Conservation (phyloP, 2,113 vertebrate species). For the Cyanistes caeruleus region DNA sequence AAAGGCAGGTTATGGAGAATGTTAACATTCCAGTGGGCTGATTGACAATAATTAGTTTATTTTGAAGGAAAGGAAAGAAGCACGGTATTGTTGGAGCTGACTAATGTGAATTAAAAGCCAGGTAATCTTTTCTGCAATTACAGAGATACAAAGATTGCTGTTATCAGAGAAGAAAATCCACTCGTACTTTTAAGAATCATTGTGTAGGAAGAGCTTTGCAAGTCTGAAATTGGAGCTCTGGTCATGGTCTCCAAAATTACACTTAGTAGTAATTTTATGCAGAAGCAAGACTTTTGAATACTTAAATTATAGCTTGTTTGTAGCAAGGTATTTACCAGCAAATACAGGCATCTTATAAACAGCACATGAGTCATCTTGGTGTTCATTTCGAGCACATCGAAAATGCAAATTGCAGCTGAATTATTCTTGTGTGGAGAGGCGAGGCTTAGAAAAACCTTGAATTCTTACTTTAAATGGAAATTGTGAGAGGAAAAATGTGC, state of each 20-base stretch:
- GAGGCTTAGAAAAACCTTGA: constrained; percentile 30
- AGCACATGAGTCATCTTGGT: constrained; percentile 49
- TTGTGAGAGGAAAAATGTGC: neutral
- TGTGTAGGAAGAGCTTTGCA: constrained; percentile 52
- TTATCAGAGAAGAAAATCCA: constrained; percentile 50
- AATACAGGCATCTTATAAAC: constrained; percentile 51
- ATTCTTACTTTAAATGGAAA: constrained; percentile 40
- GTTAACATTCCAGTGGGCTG: constrained; percentile 45
- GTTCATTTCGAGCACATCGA: constrained; percentile 17
- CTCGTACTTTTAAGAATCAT: constrained; percentile 40
- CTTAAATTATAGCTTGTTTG: constrained; percentile 67
- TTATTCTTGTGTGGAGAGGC: constrained; percentile 33
- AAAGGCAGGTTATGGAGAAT: constrained; percentile 47
- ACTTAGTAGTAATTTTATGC: constrained; percentile 50
- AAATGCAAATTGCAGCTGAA: constrained; percentile 29
- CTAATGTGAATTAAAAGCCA: constrained; percentile 49
- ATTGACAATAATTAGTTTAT: constrained; percentile 60
- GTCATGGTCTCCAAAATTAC: constrained; percentile 47
- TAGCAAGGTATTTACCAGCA: constrained; percentile 55
- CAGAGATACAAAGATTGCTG: constrained; percentile 48
- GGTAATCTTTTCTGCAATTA: constrained; percentile 55
- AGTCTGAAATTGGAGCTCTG: constrained; percentile 56
- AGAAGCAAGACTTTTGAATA: constrained; percentile 57
- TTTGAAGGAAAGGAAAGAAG: constrained; percentile 44
- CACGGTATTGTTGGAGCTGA: constrained; percentile 39